Evolutionary conservation across 2,797 vertebrate species (phyloP), one percentile per base, ranked within the genome.

Genomic region (Hypotaenidia okinawae): DNA sequence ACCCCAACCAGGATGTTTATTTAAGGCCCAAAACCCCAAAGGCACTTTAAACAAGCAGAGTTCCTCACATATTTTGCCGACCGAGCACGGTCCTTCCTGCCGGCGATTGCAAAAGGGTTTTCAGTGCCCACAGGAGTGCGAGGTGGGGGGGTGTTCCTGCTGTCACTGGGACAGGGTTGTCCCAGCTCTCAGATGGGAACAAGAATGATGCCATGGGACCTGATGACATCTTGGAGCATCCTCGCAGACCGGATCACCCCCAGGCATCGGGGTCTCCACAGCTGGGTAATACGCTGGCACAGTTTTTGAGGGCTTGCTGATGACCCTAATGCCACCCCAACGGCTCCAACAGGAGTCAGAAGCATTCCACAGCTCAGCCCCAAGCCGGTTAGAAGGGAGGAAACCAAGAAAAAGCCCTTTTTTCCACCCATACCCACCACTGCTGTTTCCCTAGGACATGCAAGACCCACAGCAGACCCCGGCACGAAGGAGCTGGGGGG

Each of bases 21-120:
- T 91, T 88, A 91, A 96, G 90, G 80, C 76, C 83, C 89, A 89
- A 90, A 83, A 90, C 69, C 89, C 93, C 91, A 76, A 96, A 94
- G 90, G 91, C 85, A 88, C 82, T 78, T 70, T 87, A 94, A 95
- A 87, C 89, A 87, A 89, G 74, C 69, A 24, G 66, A 93, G 87
- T 88, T 94, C 93, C 91, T 94, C 59, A 57, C 85, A 58, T 84
- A 94, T 79, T 91, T 94, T 30, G 35, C 74, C 0, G 2, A 62
- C 64, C 3, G 13, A 90, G n/a, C 8, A 3, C 12, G 15, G 68
- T 66, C 64, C 72, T 85, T 77, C 78, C 33, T 64, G 27, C 6
- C 4, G 5, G 23, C 0, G 23, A 95, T 3, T 78, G 55, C 85
- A 63, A 66, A 82, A 88, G 39, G 67, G 72, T 39, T 82, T 78